Percentiles rank a stretch among this genome's conserved stretches.
These are phyloP conservation scores for Cherax destructor DNA, from an alignment of 1,140 invertebrate genomes.

Conservation along the genomic window DNA sequence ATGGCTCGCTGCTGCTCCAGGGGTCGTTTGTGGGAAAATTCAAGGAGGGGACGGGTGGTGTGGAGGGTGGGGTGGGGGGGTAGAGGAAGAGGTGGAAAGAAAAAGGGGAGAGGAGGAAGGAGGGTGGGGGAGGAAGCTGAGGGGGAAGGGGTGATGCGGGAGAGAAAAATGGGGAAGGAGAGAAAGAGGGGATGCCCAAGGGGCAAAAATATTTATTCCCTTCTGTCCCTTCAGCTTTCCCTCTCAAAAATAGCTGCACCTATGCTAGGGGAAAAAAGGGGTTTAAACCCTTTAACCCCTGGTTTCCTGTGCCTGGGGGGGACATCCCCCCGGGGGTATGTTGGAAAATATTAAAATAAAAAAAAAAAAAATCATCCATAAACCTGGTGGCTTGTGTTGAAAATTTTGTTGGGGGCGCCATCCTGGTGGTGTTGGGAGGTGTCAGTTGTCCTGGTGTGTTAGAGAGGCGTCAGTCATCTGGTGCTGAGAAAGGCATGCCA, in stretches of 20 bases:
- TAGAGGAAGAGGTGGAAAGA: too few relatives aligned
- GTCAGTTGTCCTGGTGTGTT: not conserved
- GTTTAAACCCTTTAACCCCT: too few relatives aligned
- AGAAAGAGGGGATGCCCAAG: not conserved
- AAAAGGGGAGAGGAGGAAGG: not conserved
- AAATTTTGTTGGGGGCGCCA: too few relatives aligned
- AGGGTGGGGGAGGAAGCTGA: not conserved
- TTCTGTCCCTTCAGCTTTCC: not conserved
- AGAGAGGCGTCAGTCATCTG: too few relatives aligned
- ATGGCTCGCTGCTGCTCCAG: slow-evolving; percentile 1
- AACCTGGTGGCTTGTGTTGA: slow-evolving; percentile 40
- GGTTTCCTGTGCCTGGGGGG: too few relatives aligned
- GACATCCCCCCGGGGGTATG: not conserved
- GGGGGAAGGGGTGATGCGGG: not conserved
- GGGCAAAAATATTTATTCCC: not conserved
- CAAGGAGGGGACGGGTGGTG: slow-evolving; percentile 30
- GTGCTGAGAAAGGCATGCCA: too few relatives aligned
- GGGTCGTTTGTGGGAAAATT: slow-evolving; percentile 46
- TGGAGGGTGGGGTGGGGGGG: not conserved
- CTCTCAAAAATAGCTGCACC: too few relatives aligned
- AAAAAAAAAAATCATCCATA: slow-evolving; percentile 51
- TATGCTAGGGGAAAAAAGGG: too few relatives aligned
- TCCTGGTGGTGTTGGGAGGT: too few relatives aligned
- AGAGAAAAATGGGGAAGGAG: not conserved
- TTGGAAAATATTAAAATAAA: slow-evolving; percentile 51